Evolutionary conservation across 2,113 vertebrate genomes (phyloP).

Genomic region (Amia ocellicauda): DNA sequence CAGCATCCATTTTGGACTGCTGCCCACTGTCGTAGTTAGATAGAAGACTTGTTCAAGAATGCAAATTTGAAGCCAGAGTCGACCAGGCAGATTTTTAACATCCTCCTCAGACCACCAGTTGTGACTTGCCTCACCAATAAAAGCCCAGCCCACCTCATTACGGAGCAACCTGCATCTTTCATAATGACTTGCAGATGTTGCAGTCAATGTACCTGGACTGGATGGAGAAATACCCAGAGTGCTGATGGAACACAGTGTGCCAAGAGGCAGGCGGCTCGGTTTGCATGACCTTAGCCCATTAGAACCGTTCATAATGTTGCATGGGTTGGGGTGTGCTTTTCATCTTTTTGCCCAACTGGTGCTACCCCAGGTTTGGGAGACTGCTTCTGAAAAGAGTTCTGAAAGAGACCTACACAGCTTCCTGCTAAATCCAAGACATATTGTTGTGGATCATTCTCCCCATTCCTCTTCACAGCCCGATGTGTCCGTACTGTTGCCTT

Average conservation of each 20-base stretch:
- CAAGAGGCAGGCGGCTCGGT: not conserved
- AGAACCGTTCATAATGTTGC: not conserved
- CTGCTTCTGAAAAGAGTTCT: not conserved
- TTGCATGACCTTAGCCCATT: not conserved
- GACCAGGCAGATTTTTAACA: not conserved
- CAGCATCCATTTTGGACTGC: not conserved
- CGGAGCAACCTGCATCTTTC: not conserved
- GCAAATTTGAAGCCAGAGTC: slow-evolving; percentile 11
- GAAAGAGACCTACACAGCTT: no score
- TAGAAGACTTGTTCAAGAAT: not conserved
- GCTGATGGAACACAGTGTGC: not conserved
- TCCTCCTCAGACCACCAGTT: not conserved
- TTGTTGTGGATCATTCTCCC: slow-evolving; percentile 45
- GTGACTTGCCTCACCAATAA: not conserved
- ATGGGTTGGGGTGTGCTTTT: not conserved
- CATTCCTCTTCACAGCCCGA: slow-evolving; percentile 72
- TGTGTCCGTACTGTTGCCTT: slow-evolving; percentile 71
- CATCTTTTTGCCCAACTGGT: not conserved
- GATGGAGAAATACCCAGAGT: not conserved
- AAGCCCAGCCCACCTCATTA: not conserved
- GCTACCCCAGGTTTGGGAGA: not conserved
- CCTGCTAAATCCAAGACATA: not conserved
- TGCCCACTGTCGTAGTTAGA: not conserved
- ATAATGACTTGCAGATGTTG: not conserved
- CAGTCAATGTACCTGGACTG: not conserved